Percentiles rank a stretch among this genome's conserved stretches.
phyloP scores from a whole-genome alignment of 2,113 vertebrate species.

The Poeciliopsis prolifica region DNA sequence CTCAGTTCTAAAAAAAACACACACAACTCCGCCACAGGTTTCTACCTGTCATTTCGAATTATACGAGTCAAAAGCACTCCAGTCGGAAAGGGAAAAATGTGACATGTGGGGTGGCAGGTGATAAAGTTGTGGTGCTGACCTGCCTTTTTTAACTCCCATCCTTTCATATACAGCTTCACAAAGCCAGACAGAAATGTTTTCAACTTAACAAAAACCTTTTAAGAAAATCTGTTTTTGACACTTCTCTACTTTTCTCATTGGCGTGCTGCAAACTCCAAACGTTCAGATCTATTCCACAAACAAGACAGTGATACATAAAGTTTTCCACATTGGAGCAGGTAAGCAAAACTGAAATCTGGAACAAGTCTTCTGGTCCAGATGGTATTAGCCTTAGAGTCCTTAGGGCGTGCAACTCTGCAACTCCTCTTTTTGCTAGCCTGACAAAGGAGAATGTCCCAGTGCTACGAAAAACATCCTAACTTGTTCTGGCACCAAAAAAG shows the following conservation, averaged over 20 bases:
- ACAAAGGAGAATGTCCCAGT: too few species aligned
- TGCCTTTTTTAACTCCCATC: slow-evolving; percentile 1
- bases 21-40: slow-evolving; percentile 52
- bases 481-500: too few species aligned
- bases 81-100: slow-evolving; percentile 48
- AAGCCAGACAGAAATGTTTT: slow-evolving; percentile 22
- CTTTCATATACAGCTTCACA: slow-evolving; percentile 8
- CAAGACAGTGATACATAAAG: slow-evolving; percentile 26
- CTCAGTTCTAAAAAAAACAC: slow-evolving; percentile 18
- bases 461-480: too few species aligned
- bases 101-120: slow-evolving; percentile 49
- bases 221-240: slow-evolving; percentile 9
- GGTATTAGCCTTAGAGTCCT: too few species aligned
- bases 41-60: slow-evolving; percentile 64
- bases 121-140: slow-evolving; percentile 27
- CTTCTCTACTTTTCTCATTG: neutral
- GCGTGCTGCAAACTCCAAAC: neutral
- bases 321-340: slow-evolving; percentile 39
- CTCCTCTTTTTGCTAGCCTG: too few species aligned
- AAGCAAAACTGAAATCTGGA: slow-evolving; percentile 27
- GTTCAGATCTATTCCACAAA: neutral
- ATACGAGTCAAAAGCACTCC: slow-evolving; percentile 64
- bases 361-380: too few species aligned
- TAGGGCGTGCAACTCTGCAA: too few species aligned
- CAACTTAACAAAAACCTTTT: slow-evolving; percentile 29